Conservation (phyloP, 2,797 vertebrate genomes). For the Peromyscus aztecus region DNA sequence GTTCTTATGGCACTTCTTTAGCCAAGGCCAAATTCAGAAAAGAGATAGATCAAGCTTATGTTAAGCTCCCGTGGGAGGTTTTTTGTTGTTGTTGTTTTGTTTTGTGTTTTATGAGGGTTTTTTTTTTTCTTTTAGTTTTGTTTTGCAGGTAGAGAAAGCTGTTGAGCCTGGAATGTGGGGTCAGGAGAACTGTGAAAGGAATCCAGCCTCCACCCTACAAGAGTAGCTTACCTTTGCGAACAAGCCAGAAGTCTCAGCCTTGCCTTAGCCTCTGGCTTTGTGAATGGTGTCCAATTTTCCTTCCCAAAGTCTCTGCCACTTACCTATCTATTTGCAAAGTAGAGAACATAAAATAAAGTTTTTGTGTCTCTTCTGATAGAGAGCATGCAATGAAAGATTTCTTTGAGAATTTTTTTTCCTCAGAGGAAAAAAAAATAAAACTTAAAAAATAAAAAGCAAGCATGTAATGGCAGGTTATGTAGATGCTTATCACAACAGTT, state of each 20-base stretch:
- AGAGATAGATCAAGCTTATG: not conserved
- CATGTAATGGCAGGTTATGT: not conserved
- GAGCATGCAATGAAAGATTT: not conserved
- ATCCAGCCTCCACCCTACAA: rapidly evolving
- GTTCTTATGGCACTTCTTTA: not conserved
- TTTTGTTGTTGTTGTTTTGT: not conserved
- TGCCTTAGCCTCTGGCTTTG: not conserved
- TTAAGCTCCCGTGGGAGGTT: not conserved
- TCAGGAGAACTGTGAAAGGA: not conserved
- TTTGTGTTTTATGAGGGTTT: too few relatives aligned
- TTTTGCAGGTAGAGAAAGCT: not conserved
- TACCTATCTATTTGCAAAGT: not conserved
- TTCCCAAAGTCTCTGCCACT: not conserved
- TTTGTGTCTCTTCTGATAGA: not conserved
- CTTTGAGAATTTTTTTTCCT: not conserved
- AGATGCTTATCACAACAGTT: not conserved
- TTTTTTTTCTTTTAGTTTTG: too few relatives aligned
- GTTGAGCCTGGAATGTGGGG: not conserved
- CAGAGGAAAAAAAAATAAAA: not conserved
- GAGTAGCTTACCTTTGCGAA: not conserved
- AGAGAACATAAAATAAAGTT: not conserved
- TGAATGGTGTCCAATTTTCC: not conserved
- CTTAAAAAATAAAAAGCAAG: not conserved
- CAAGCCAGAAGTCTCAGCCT: not conserved
- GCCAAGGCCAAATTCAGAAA: not conserved